These are phyloP conservation scores for Podocnemis expansa DNA, from an alignment of 2,113 vertebrate genomes.

Conservation along the genomic window DNA sequence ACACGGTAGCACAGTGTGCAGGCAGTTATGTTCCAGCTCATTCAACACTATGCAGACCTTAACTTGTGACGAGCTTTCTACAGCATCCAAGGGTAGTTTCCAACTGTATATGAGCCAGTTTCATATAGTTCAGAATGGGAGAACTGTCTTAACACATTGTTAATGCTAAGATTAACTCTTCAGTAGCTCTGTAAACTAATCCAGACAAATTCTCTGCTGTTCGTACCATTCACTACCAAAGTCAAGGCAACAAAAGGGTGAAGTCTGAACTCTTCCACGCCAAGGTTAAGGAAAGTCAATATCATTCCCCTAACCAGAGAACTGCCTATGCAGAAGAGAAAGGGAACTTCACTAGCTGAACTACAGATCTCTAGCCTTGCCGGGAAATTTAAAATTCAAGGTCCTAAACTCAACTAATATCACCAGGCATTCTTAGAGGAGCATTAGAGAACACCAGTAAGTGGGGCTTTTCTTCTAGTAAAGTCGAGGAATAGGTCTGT, in stretches of 20 bases:
- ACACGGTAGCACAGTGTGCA: neutral
- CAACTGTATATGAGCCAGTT: neutral
- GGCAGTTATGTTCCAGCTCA: neutral
- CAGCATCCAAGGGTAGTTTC: neutral
- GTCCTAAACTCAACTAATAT: neutral
- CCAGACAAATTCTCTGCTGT: accelerated
- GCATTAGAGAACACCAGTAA: neutral
- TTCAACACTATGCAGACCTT: neutral
- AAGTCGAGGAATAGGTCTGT: neutral
- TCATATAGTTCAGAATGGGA: neutral
- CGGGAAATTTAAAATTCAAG: neutral
- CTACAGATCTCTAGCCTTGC: neutral
- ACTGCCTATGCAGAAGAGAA: neutral
- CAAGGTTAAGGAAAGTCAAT: neutral
- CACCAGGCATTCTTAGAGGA: neutral
- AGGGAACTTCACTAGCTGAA: neutral
- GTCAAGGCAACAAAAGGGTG: neutral
- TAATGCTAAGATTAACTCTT: neutral
- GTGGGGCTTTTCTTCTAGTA: neutral
- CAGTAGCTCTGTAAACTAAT: neutral
- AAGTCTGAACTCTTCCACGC: accelerated
- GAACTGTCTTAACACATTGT: neutral
- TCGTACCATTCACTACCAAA: neutral
- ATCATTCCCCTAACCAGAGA: neutral
- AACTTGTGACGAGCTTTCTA: accelerated